Percentiles rank a stretch among this genome's conserved stretches.
phyloP scores from a whole-genome alignment of 2,888 invertebrate species.

The Koerneria pararmatus region DNA sequence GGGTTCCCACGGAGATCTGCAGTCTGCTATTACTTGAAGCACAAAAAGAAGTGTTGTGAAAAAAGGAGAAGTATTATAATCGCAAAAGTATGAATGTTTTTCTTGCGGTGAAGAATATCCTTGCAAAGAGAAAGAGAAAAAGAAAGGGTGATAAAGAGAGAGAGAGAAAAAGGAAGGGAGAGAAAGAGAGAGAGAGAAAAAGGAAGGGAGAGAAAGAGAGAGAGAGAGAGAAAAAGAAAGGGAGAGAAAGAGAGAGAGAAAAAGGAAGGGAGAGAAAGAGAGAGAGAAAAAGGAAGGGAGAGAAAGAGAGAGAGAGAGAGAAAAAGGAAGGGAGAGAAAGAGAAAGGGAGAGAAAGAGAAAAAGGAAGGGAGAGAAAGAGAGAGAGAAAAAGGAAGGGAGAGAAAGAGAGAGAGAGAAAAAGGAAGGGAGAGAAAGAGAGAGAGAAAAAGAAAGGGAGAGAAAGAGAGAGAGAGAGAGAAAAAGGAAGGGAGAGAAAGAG shows the following conservation, averaged over 20 bases:
- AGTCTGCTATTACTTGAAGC: no score
- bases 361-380: neutral
- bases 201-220: neutral
- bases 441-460: neutral
- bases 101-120: neutral
- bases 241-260: conserved; percentile 3
- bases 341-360: no score
- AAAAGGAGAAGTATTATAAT: neutral
- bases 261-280: neutral
- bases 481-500: neutral
- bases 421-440: neutral
- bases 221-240: neutral
- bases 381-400: neutral
- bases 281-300: neutral
- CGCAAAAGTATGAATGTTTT: neutral
- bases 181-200: neutral
- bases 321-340: no score
- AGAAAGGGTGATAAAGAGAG: conserved; percentile 5
- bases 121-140: neutral
- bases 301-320: neutral
- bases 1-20: no score
- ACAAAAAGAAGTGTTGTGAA: neutral
- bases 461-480: neutral
- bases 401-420: neutral
- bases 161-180: neutral